Evolutionary conservation across 2,113 vertebrate species (phyloP).

Genomic region (Vombatus ursinus): DNA sequence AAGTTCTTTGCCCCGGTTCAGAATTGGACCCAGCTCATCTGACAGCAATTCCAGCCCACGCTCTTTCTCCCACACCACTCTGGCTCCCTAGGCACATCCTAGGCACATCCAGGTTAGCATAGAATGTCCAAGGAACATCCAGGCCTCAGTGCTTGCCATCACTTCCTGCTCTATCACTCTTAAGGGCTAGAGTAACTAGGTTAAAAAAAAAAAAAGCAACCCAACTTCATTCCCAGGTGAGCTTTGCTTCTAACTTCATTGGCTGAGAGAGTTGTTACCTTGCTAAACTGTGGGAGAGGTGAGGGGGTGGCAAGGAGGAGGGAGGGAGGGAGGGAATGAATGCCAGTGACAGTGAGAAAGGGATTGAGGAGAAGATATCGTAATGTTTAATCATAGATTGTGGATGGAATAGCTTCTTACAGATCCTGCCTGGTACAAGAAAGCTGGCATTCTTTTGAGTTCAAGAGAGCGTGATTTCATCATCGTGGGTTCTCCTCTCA

Average conservation of each 20-base stretch:
- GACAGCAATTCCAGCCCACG: not conserved
- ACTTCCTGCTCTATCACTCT: not conserved
- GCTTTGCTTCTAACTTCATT: not conserved
- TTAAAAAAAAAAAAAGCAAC: not conserved
- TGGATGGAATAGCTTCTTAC: not conserved
- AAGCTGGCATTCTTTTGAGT: not conserved
- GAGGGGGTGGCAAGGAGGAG: too few relatives aligned
- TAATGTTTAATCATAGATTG: not conserved
- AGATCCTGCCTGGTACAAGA: not conserved
- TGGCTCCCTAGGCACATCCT: not conserved
- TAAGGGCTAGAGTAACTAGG: slow-evolving; percentile 5
- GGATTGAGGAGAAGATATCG: not conserved
- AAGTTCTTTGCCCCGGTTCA: not conserved
- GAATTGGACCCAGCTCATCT: not conserved
- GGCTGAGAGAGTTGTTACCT: not conserved
- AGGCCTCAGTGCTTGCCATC: not conserved
- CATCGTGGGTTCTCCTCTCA: not conserved
- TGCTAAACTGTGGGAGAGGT: not conserved
- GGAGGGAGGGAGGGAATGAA: not conserved
- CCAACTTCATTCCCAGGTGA: not conserved
- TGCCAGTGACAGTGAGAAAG: too few relatives aligned
- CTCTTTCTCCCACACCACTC: not conserved
- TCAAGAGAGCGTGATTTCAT: not conserved
- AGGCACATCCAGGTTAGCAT: not conserved
- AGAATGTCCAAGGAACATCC: not conserved